Conservation (phyloP, 2,113 vertebrate genomes). For the Phocoena phocoena region DNA sequence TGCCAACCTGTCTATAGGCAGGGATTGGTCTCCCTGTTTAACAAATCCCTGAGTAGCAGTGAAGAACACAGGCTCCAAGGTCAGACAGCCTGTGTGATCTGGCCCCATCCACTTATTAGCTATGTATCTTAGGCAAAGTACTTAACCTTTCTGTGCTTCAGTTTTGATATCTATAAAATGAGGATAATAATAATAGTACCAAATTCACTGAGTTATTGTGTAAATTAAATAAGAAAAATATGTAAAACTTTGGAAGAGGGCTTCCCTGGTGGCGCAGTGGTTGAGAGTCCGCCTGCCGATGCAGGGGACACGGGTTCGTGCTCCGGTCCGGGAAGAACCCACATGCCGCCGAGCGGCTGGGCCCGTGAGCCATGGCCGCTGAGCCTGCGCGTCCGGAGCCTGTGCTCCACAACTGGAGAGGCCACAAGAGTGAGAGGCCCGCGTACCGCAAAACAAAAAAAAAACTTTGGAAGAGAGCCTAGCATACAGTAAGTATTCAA, state of each 20-base stretch:
- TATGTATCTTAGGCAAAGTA: slow-evolving; percentile 4
- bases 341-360: no score
- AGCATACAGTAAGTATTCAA: background rate
- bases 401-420: no score
- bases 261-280: no score
- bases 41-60: background rate
- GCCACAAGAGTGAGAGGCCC: no score
- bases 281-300: no score
- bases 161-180: background rate
- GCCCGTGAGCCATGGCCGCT: no score
- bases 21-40: background rate
- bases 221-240: background rate
- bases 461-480: background rate
- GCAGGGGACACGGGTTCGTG: no score
- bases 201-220: background rate
- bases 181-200: background rate
- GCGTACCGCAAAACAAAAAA: no score
- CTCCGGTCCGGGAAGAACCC: no score
- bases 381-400: no score
- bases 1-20: background rate
- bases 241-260: background rate
- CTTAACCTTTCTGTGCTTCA: background rate
- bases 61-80: background rate
- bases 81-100: background rate
- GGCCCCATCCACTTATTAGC: background rate